A percentile compares a stretch with the other conserved stretches of the same genome.
Conservation (phyloP, 2,113 vertebrate genomes). For the Paedocypris sp. region DNA sequence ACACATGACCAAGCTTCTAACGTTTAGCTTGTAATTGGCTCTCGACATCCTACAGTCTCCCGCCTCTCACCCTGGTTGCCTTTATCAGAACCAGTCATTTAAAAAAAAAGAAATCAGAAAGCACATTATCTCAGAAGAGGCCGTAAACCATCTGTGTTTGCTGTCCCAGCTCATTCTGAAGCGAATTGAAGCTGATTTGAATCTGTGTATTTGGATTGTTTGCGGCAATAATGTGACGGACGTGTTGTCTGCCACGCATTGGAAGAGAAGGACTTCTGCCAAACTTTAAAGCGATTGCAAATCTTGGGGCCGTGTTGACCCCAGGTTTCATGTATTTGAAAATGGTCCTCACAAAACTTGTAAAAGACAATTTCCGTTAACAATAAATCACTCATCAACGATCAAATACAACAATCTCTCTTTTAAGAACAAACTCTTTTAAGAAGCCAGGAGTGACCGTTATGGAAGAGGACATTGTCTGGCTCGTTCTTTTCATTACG, state of each 20-base stretch:
- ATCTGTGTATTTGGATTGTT: slow-evolving; percentile 30
- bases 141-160: slow-evolving; percentile 26
- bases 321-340: too few species aligned
- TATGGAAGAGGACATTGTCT: slow-evolving; percentile 12
- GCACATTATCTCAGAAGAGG: background rate
- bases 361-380: slow-evolving; percentile 20
- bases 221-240: slow-evolving; percentile 15
- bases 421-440: too few species aligned
- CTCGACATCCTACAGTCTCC: background rate
- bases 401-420: slow-evolving; percentile 29
- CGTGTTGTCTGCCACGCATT: slow-evolving; percentile 3
- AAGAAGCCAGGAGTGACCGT: background rate
- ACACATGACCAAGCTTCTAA: background rate
- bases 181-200: slow-evolving; percentile 15
- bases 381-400: slow-evolving; percentile 27
- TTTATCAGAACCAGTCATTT: slow-evolving; percentile 11
- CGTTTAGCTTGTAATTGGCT: slow-evolving; percentile 12
- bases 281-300: slow-evolving; percentile 31
- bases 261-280: slow-evolving; percentile 13
- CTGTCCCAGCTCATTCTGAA: slow-evolving; percentile 6
- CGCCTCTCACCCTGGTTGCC: background rate
- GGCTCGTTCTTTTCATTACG: background rate
- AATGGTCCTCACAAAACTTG: background rate
- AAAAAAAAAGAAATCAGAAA: slow-evolving; percentile 13
- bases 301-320: too few species aligned